Conservation (phyloP, 2,888 invertebrate species). For the Microchrysa polita region DNA sequence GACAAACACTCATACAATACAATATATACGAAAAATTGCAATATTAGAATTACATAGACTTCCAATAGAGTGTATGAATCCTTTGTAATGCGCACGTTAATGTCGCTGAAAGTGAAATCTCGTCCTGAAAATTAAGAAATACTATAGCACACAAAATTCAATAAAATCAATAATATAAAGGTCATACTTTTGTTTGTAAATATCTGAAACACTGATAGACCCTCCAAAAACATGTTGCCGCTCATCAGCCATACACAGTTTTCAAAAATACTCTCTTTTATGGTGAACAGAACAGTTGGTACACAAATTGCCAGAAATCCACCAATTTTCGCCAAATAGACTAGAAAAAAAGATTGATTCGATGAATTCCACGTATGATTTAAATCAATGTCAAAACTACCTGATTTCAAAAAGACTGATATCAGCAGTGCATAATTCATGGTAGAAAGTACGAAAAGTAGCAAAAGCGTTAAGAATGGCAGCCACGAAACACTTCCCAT, state of each 20-base stretch:
- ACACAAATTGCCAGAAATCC: slow-evolving; percentile 59
- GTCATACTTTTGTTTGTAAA: slow-evolving; percentile 61
- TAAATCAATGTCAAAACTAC: slow-evolving; percentile 53
- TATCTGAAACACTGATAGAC: slow-evolving; percentile 58
- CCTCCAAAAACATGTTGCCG: slow-evolving; percentile 60
- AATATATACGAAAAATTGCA: slow-evolving; percentile 57
- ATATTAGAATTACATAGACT: slow-evolving; percentile 56
- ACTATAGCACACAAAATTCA: slow-evolving; percentile 3
- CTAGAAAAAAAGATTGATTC: slow-evolving; percentile 36
- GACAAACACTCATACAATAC: slow-evolving; percentile 59
- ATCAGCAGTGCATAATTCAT: slow-evolving; percentile 62
- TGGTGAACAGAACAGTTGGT: slow-evolving; percentile 58
- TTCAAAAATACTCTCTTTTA: slow-evolving; percentile 53
- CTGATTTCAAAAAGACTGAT: slow-evolving; percentile 62
- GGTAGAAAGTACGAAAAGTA: slow-evolving; percentile 57
- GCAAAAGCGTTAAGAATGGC: slow-evolving; percentile 54
- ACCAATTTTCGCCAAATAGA: slow-evolving; percentile 62
- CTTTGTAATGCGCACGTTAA: slow-evolving; percentile 57
- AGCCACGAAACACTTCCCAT: slow-evolving; percentile 53
- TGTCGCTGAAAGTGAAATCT: slow-evolving; percentile 53
- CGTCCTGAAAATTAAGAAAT: slow-evolving; percentile 57
- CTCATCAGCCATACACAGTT: slow-evolving; percentile 47
- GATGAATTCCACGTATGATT: neutral
- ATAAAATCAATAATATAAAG: neutral
- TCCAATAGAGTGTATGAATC: slow-evolving; percentile 54